Percentiles rank a stretch among this genome's conserved stretches.
phyloP scores from a whole-genome alignment of 2,888 invertebrate species.

The Ectobius pallidus region DNA sequence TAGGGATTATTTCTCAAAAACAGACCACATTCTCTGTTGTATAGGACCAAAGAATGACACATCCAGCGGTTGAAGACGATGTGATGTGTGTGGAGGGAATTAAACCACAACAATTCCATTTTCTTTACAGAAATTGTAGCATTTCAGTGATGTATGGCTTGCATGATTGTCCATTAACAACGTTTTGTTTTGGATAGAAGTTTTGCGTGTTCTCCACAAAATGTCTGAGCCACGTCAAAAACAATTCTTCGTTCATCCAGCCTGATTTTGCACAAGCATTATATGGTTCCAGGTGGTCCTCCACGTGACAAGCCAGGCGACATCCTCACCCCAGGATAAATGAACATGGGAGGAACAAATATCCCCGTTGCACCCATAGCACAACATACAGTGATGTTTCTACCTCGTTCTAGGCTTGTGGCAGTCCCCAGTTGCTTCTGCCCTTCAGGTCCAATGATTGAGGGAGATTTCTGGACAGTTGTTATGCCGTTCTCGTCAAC shows the following conservation, averaged over 20 bases:
- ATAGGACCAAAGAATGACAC: constrained; percentile 23
- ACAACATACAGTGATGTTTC: constrained; percentile 53
- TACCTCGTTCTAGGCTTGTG: constrained; percentile 54
- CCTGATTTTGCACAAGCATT: constrained; percentile 48
- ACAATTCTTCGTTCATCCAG: constrained; percentile 25
- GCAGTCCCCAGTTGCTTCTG: constrained; percentile 54
- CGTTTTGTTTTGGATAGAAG: constrained; percentile 15
- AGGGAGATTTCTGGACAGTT: constrained; percentile 52
- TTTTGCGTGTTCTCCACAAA: neutral
- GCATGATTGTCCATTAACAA: constrained; percentile 38
- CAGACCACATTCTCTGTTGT: neutral
- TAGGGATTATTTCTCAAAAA: neutral
- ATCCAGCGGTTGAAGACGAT: constrained; percentile 39
- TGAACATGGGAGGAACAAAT: constrained; percentile 57
- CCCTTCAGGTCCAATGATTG: constrained; percentile 52
- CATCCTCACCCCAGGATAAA: constrained; percentile 51
- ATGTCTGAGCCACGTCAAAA: neutral
- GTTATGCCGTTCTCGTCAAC: constrained; percentile 55
- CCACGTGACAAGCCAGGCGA: constrained; percentile 52
- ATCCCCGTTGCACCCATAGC: constrained; percentile 53
- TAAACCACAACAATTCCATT: constrained; percentile 36
- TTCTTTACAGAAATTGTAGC: constrained; percentile 22
- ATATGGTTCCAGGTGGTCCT: constrained; percentile 52
- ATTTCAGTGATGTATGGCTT: constrained; percentile 28
- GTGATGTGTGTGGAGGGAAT: constrained; percentile 39